Conservation (phyloP, 2,113 vertebrate genomes). For the Oreochromis niloticus region DNA sequence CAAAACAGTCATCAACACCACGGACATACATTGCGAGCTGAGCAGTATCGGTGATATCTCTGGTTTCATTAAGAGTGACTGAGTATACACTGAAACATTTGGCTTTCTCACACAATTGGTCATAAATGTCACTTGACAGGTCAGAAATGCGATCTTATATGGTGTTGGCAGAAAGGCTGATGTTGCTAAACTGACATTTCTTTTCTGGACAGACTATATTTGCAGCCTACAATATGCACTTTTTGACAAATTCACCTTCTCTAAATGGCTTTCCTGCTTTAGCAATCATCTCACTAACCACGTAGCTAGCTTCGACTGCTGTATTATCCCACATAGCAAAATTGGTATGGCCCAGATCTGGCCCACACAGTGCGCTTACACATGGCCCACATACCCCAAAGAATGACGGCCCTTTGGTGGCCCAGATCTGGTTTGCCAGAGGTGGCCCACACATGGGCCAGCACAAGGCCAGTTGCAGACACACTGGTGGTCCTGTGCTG, state of each 20-base stretch:
- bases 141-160: neutral
- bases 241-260: rapidly evolving
- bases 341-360: too few relatives aligned
- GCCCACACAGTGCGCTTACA: too few relatives aligned
- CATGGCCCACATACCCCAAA: too few relatives aligned
- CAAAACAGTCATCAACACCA: neutral
- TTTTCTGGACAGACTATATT: neutral
- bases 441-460: too few relatives aligned
- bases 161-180: neutral
- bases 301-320: rapidly evolving
- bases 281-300: neutral
- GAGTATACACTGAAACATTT: neutral
- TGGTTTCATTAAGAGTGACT: rapidly evolving
- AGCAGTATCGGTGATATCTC: rapidly evolving
- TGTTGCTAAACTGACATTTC: neutral
- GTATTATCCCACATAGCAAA: neutral
- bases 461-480: too few relatives aligned
- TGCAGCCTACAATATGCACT: rapidly evolving
- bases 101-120: neutral
- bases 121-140: neutral
- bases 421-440: too few relatives aligned
- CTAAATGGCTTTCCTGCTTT: neutral
- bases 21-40: neutral
- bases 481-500: too few relatives aligned
- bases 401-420: too few relatives aligned